Evolutionary conservation across 2,113 vertebrate species (phyloP).

Genomic region (Capricornis sumatraensis): DNA sequence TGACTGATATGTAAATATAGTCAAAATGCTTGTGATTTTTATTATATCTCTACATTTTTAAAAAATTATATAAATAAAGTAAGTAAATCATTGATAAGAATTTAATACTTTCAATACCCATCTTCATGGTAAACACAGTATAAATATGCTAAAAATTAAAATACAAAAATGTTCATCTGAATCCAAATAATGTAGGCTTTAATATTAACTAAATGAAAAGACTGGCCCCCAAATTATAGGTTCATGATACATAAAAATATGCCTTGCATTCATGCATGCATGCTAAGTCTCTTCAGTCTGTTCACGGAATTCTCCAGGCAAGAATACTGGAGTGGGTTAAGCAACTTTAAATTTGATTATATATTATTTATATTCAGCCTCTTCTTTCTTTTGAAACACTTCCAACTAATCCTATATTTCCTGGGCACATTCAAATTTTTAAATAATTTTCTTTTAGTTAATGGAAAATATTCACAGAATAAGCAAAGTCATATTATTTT

Average conservation of each 20-base stretch:
- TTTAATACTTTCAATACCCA: neutral
- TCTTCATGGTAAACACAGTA: neutral
- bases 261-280: neutral
- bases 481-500: neutral
- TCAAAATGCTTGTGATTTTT: slow-evolving; percentile 10
- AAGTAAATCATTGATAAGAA: neutral
- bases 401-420: neutral
- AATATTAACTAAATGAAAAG: neutral
- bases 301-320: no score
- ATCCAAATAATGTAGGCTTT: neutral
- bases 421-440: neutral
- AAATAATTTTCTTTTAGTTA: neutral
- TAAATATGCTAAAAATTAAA: neutral
- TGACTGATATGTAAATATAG: neutral
- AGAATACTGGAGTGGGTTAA: neutral
- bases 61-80: neutral
- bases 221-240: neutral
- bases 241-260: neutral
- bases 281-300: no score
- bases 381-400: neutral
- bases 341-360: neutral
- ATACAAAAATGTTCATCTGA: neutral
- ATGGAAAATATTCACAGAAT: neutral
- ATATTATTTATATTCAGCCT: neutral
- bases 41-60: neutral